Percentiles rank a stretch among this genome's conserved stretches.
These are phyloP conservation scores for Typhlichthys subterraneus DNA, from an alignment of 2,797 vertebrate species.

Conservation along the genomic window DNA sequence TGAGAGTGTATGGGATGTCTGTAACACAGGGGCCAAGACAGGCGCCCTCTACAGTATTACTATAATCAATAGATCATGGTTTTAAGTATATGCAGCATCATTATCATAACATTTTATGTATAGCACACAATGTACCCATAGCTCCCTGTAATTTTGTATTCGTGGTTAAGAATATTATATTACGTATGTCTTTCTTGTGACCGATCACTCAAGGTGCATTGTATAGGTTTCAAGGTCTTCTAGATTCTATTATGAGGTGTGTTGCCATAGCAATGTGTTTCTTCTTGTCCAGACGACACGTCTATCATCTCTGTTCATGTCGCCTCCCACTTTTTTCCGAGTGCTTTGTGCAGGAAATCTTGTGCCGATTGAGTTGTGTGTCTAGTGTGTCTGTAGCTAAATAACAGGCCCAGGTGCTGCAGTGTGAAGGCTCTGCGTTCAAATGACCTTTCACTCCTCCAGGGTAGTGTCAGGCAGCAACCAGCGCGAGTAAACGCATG, in stretches of 20 bases:
- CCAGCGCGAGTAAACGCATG: conserved; percentile 38
- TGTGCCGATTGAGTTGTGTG: conserved; percentile 41
- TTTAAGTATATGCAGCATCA: too few relatives aligned
- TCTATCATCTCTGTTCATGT: conserved; percentile 50
- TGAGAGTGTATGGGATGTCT: too few relatives aligned
- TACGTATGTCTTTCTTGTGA: conserved; percentile 2
- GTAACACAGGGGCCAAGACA: too few relatives aligned
- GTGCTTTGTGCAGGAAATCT: conserved; percentile 39
- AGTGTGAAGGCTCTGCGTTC: conserved; percentile 47
- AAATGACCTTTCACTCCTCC: conserved; percentile 47
- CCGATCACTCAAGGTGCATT: conserved; percentile 28
- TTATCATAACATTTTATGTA: neutral
- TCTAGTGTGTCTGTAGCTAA: conserved; percentile 48
- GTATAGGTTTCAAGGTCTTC: conserved; percentile 34
- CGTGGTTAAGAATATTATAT: neutral
- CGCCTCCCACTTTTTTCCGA: conserved; percentile 53
- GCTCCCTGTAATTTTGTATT: conserved; percentile 6
- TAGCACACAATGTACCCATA: neutral
- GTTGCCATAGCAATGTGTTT: conserved; percentile 53
- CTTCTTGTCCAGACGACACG: conserved; percentile 35
- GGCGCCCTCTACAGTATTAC: too few relatives aligned
- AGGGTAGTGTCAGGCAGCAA: conserved; percentile 36
- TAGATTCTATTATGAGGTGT: conserved; percentile 21
- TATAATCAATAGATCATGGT: too few relatives aligned
- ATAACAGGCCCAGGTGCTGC: conserved; percentile 54